Percentiles rank a stretch among this genome's conserved stretches.
Conservation (phyloP, 2,888 invertebrate species). For the Drosophila pegasa region DNA sequence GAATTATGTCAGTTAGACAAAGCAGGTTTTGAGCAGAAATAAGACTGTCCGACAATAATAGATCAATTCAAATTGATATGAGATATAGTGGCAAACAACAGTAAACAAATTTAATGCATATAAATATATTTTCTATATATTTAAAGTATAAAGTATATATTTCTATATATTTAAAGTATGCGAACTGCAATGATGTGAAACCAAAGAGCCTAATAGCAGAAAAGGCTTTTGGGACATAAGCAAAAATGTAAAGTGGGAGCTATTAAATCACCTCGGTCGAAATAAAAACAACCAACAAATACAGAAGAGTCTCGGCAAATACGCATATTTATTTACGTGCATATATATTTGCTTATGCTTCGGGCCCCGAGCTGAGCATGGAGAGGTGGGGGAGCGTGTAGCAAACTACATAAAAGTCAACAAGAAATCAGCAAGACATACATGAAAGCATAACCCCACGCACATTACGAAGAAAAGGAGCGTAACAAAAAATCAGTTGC, state of each 20-base stretch:
- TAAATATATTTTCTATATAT: too few species aligned
- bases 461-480: conserved; percentile 38
- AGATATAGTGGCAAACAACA: too few species aligned
- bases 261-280: conserved; percentile 56
- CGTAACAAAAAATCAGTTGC: conserved; percentile 49
- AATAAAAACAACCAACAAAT: conserved; percentile 35
- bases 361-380: neutral
- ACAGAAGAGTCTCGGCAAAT: conserved; percentile 17
- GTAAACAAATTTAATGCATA: too few species aligned
- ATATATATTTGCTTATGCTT: conserved; percentile 7
- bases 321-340: conserved; percentile 14
- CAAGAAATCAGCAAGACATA: conserved; percentile 60
- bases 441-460: conserved; percentile 47
- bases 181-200: too few species aligned
- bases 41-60: neutral
- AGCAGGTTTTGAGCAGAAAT: neutral
- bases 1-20: neutral
- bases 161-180: too few species aligned
- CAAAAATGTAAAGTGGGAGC: conserved; percentile 45
- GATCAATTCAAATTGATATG: too few species aligned
- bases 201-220: conserved; percentile 11
- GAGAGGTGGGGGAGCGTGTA: conserved; percentile 13
- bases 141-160: too few species aligned
- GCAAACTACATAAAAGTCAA: conserved; percentile 66
- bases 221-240: neutral